Evolutionary conservation across 2,888 invertebrate genomes (phyloP).

Genomic region (Dolomedes plantarius): DNA sequence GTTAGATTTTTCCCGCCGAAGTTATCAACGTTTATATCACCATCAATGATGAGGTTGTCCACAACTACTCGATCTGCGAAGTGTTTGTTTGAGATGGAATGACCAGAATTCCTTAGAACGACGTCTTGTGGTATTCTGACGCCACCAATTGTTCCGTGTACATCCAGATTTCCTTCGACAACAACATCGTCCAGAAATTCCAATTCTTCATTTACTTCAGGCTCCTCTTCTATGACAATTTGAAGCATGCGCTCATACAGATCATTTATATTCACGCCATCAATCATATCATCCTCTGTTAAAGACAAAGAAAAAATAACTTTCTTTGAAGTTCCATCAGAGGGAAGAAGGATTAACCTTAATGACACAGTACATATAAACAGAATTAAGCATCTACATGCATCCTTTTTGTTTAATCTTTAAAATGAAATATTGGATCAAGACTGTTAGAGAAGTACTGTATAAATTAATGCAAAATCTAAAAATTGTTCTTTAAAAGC

Average conservation of each 20-base stretch:
- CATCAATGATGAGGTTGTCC: constrained; percentile 43
- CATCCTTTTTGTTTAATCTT: no score
- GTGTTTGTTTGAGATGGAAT: constrained; percentile 44
- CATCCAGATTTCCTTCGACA: constrained; percentile 32
- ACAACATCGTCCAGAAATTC: constrained; percentile 55
- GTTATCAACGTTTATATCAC: constrained; percentile 19
- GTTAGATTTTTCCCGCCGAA: constrained; percentile 39
- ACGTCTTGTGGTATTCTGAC: constrained; percentile 52
- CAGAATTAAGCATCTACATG: no score
- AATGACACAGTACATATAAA: no score
- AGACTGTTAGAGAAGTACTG: no score
- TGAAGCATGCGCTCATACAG: constrained; percentile 33
- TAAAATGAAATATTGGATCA: no score
- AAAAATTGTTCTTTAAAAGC: no score
- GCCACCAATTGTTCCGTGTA: constrained; percentile 44
- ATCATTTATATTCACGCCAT: constrained; percentile 30
- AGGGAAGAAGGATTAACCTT: no score
- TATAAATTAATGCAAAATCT: no score
- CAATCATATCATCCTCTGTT: constrained; percentile 57
- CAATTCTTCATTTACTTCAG: constrained; percentile 13
- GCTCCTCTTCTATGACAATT: constrained; percentile 30
- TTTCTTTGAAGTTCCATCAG: no score
- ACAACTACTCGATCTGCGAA: constrained; percentile 36
- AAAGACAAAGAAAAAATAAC: neutral
- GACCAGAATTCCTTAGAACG: constrained; percentile 38